These are phyloP conservation scores for Thermophis baileyi DNA, from an alignment of 2,113 vertebrate species.

Conservation along the genomic window DNA sequence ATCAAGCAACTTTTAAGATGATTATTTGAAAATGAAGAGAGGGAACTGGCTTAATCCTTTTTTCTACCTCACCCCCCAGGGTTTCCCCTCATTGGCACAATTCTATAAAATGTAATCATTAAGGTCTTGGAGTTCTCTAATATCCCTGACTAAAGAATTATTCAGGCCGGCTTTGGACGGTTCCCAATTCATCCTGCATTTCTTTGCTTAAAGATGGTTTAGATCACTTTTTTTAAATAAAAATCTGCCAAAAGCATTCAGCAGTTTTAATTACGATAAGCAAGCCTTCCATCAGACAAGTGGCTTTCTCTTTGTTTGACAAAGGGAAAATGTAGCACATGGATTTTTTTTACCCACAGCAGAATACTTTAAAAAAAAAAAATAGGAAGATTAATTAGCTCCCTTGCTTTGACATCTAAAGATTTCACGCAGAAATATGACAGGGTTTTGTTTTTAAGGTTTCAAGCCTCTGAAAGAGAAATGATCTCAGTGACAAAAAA, in stretches of 20 bases:
- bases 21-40: neutral
- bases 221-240: constrained; percentile 1
- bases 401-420: constrained; percentile 21
- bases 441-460: neutral
- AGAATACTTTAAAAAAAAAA: constrained; percentile 47
- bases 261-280: neutral
- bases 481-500: neutral
- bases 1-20: neutral
- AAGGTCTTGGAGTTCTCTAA: too few relatives aligned
- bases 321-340: constrained; percentile 15
- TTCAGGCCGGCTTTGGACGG: neutral
- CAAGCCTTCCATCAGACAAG: neutral
- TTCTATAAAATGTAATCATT: neutral
- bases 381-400: constrained; percentile 49
- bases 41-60: neutral
- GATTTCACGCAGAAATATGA: neutral
- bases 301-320: neutral
- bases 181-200: neutral
- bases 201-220: constrained; percentile 34
- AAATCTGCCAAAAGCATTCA: neutral
- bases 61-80: too few relatives aligned
- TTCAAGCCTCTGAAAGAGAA: neutral
- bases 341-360: constrained; percentile 51
- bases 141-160: neutral
- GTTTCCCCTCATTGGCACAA: neutral